Conservation (phyloP, 2,888 invertebrate genomes). For the Eilema sororculum region DNA sequence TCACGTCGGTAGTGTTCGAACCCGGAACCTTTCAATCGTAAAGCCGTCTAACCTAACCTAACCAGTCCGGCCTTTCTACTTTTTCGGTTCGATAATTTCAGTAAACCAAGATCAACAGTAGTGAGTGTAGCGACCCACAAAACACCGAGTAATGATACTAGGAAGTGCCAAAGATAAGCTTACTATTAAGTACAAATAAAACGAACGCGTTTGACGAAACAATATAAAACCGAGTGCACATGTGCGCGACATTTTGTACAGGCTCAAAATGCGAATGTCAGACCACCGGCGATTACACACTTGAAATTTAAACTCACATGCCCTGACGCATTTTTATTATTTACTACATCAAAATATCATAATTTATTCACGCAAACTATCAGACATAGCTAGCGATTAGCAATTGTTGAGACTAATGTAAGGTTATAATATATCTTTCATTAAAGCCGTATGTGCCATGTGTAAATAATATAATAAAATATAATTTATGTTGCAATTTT, state of each 20-base stretch:
- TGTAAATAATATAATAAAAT: neutral
- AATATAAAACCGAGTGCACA: conserved; percentile 43
- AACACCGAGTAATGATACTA: too few species aligned
- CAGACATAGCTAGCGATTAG: neutral
- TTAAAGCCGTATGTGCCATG: neutral
- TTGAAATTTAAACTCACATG: conserved; percentile 11
- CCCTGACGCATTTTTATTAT: neutral
- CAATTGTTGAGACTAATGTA: neutral
- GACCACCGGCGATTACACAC: conserved; percentile 57
- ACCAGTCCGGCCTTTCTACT: too few species aligned
- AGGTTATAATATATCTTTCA: neutral
- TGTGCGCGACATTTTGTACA: conserved; percentile 31
- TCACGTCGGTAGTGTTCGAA: too few species aligned
- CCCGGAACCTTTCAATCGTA: too few species aligned
- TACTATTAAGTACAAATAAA: conserved; percentile 36
- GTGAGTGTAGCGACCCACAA: too few species aligned
- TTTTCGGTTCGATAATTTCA: too few species aligned
- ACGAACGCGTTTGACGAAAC: conserved; percentile 41
- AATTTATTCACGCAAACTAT: neutral
- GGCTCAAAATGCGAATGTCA: conserved; percentile 58
- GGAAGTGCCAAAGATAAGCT: too few species aligned
- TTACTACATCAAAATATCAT: neutral
- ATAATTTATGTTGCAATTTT: neutral
- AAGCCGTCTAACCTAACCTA: too few species aligned
- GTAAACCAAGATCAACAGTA: too few species aligned